Evolutionary conservation across 2,113 vertebrate species (phyloP), one percentile per base, ranked within the genome.

Genomic region (Alethe diademata): DNA sequence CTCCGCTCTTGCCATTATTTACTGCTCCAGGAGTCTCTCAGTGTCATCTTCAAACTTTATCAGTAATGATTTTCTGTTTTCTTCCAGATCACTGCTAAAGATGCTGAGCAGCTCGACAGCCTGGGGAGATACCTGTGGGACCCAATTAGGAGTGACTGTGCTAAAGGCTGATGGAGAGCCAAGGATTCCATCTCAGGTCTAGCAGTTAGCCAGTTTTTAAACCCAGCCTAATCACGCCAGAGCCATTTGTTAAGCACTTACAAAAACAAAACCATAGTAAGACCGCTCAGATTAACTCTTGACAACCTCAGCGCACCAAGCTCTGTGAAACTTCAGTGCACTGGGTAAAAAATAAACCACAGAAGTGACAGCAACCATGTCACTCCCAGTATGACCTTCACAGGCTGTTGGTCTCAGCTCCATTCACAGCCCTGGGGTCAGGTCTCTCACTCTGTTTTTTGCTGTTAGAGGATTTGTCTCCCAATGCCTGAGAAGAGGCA

Each of bases 61-160:
- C 90, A 94, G 94, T 87, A 96, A 96, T 70, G 87, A 96, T 96
- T 96, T 96, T 94, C 88, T 95, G 78, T 69, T 96, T 90, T 78
- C 80, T 83, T 90, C 57, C 54, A 83, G 90, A 93, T 90, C 74
- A 25, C 66, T 79, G 90, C 56, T 73, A 33, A 92, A 90, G 91
- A 62, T 24, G 88, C 78, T 4, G 29, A 75, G 62, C 4, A 88
- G 54, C 81, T 66, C 17, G 0, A 2, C 56, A 72, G 71, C 53
- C 70, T 54, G 42, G 62, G 74, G 71, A 94, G 91, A 38, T 70
- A 85, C 94, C 92, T 82, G 81, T 79, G 94, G 87, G 95, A 95
- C 66, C 48, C 89, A 91, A 93, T 95, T 97, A 96, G 90, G 79
- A 95, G 70, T 6, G 67, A 31, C 74, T 79, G 29, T 1, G 2